These are phyloP conservation scores for Chaitophorus viminalis DNA, from an alignment of 2,888 invertebrate genomes.

Conservation along the genomic window DNA sequence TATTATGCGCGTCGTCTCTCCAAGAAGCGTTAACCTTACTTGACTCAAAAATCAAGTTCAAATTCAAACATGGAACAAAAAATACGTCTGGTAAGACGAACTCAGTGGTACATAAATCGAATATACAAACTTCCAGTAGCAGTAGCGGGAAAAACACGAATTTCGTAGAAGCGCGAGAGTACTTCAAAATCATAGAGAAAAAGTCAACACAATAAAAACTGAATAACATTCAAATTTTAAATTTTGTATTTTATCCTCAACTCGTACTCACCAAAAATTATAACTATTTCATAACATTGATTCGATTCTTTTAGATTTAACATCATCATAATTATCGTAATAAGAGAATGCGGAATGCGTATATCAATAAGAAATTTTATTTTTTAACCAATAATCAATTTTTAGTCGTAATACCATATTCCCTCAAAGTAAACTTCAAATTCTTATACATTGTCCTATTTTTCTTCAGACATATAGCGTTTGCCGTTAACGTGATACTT, in stretches of 20 bases:
- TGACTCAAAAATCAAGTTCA: constrained; percentile 53
- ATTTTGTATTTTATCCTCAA: neutral
- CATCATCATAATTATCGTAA: too few species aligned
- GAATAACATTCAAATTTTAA: neutral
- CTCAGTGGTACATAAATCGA: neutral
- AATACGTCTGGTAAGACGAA: neutral
- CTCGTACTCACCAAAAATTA: neutral
- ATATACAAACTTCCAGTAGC: neutral
- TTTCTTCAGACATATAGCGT: constrained; percentile 12
- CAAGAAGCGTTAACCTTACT: constrained; percentile 42
- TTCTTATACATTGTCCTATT: neutral
- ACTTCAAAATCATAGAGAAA: constrained; percentile 35
- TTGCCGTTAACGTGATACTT: constrained; percentile 8
- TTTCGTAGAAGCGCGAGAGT: constrained; percentile 12
- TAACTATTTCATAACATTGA: neutral
- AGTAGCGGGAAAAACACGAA: neutral
- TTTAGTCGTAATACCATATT: constrained; percentile 4
- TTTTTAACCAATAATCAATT: neutral
- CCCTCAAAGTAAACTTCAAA: neutral
- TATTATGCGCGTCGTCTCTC: constrained; percentile 52
- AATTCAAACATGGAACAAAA: constrained; percentile 1
- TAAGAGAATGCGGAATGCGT: neutral
- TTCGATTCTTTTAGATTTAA: too few species aligned
- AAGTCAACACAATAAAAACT: constrained; percentile 24
- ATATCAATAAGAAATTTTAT: neutral